Evolutionary conservation across 2,888 invertebrate genomes (phyloP).

Genomic region (Scaptomyza cyrtandrae): DNA sequence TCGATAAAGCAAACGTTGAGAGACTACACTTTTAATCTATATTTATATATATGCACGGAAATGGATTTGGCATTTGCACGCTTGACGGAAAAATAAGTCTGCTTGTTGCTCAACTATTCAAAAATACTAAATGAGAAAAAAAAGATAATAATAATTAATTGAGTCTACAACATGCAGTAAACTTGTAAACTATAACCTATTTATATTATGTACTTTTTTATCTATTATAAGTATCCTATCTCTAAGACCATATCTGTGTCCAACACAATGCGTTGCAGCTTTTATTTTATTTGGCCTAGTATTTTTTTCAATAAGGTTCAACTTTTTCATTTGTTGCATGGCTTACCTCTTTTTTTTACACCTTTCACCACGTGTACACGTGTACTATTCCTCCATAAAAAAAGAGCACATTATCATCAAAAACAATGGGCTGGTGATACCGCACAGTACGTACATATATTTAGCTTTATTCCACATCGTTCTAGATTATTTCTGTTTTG

Average conservation of each 20-base stretch:
- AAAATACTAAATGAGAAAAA: too few relatives aligned
- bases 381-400: neutral
- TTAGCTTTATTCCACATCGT: neutral
- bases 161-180: too few relatives aligned
- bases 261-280: neutral
- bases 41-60: too few relatives aligned
- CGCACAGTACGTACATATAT: neutral
- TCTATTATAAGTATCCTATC: neutral
- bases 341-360: too few relatives aligned
- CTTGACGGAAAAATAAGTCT: too few relatives aligned
- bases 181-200: too few relatives aligned
- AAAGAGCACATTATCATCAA: conserved; percentile 1
- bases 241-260: neutral
- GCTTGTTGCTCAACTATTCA: too few relatives aligned
- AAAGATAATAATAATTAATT: too few relatives aligned
- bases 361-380: conserved; percentile 1
- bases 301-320: neutral
- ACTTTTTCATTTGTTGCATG: neutral
- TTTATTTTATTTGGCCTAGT: neutral
- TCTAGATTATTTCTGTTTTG: neutral
- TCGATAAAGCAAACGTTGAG: neutral
- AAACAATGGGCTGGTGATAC: neutral
- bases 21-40: neutral
- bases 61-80: too few relatives aligned
- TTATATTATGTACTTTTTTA: too few relatives aligned